Evolutionary conservation across 1,140 invertebrate species (phyloP), one percentile per base, ranked within the genome.

Genomic region (Achatina immaculata): DNA sequence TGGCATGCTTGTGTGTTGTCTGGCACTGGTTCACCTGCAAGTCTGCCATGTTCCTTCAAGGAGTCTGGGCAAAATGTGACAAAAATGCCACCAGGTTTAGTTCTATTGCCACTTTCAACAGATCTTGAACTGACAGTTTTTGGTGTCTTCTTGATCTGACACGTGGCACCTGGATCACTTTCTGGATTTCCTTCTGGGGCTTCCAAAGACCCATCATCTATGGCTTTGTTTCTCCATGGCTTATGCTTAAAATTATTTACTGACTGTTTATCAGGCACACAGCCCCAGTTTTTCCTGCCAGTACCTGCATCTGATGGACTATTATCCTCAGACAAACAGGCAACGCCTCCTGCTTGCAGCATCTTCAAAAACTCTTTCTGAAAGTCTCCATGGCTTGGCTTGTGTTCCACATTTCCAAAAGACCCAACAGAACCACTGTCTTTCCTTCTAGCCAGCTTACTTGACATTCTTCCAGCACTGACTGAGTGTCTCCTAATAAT

Each of bases 281-380:
- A n/a, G n/a, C n/a, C n/a, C n/a, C n/a, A n/a, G n/a, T n/a, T n/a
- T n/a, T n/a, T n/a, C n/a, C n/a, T n/a, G n/a, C n/a, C n/a, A n/a
- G n/a, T n/a, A n/a, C n/a, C n/a, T n/a, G n/a, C n/a, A n/a, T n/a
- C n/a, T n/a, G n/a, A 4, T 4, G 55, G 3, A 19, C 24, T 24
- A 14, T 58, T 58, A 24, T 58, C n/a, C 6, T n/a, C 55, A 14
- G 55, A 24, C 55, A 58, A 58, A 58, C 24, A 45, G 14, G 71
- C 7, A 19, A 43, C n/a, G 11, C 42, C 38, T 4, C 28, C n/a
- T 6, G 38, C 42, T 1, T 58, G 36, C 7, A 78, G 31, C 58
- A 78, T 78, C 58, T 66, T 78, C 36, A 78, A n/a, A 43, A 78
- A 78, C 21, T 78, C 75, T n/a, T 66, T 66, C 62, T 78, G 75